Evolutionary conservation across 2,113 vertebrate genomes (phyloP).

Genomic region (Paratilapia polleni): DNA sequence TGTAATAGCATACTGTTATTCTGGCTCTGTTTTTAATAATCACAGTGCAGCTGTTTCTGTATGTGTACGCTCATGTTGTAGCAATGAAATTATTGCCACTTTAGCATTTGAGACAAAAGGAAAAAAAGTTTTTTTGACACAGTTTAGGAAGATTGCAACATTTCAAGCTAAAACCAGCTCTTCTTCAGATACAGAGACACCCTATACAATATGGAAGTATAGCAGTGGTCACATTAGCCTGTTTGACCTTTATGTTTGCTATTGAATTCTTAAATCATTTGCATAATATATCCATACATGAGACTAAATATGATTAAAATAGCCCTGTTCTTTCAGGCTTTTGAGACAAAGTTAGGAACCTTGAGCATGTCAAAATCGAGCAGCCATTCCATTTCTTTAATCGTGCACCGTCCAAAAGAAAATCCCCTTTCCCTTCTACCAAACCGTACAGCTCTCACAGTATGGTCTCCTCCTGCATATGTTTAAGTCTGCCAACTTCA

Average conservation of each 20-base stretch:
- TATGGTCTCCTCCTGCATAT: not conserved
- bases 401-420: not conserved
- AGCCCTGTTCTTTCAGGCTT: too few relatives aligned
- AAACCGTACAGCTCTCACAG: not conserved
- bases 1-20: not conserved
- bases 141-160: too few relatives aligned
- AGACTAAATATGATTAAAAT: too few relatives aligned
- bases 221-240: too few relatives aligned
- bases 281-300: too few relatives aligned
- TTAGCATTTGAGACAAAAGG: not conserved
- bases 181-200: not conserved
- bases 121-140: too few relatives aligned
- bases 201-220: too few relatives aligned
- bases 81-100: not conserved
- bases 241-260: too few relatives aligned
- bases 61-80: not conserved
- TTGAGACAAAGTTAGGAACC: too few relatives aligned
- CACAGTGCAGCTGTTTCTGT: not conserved
- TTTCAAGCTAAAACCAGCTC: not conserved
- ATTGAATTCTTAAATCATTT: too few relatives aligned
- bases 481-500: not conserved
- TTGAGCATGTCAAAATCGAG: too few relatives aligned
- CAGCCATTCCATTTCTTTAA: not conserved
- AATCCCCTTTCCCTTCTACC: not conserved
- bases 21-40: not conserved